These are phyloP conservation scores for Hylyphantes graminicola DNA, from an alignment of 1,140 invertebrate genomes.

Conservation along the genomic window DNA sequence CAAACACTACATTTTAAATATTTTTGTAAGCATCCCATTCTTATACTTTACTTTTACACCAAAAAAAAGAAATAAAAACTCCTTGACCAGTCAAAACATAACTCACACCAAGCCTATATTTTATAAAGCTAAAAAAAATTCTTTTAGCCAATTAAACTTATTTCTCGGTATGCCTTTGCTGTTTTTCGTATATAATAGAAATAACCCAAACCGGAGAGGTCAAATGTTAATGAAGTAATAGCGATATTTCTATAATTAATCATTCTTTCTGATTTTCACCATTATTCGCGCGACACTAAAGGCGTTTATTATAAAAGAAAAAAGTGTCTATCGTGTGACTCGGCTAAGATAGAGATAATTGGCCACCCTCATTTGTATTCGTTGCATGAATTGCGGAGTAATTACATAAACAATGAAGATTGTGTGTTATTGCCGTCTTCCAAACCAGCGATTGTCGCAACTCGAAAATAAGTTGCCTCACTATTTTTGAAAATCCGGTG, in stretches of 20 bases:
- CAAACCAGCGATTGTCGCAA: slow-evolving; percentile 24
- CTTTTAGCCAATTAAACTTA: slow-evolving; percentile 50
- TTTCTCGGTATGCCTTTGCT: slow-evolving; percentile 25
- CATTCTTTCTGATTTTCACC: slow-evolving; percentile 55
- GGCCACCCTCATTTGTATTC: slow-evolving; percentile 50
- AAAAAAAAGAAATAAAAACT: too few species aligned
- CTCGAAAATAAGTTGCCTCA: background rate
- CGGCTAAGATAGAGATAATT: slow-evolving; percentile 33
- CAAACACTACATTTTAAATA: too few species aligned
- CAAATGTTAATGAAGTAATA: slow-evolving; percentile 60
- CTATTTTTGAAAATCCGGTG: slow-evolving; percentile 19
- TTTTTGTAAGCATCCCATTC: too few species aligned
- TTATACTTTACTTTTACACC: too few species aligned
- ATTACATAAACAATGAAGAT: slow-evolving; percentile 59
- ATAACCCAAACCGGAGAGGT: slow-evolving; percentile 24
- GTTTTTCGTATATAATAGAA: slow-evolving; percentile 24
- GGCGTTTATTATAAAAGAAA: slow-evolving; percentile 54
- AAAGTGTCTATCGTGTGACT: slow-evolving; percentile 46
- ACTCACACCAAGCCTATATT: background rate
- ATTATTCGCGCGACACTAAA: slow-evolving; percentile 57
- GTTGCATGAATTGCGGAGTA: slow-evolving; percentile 36
- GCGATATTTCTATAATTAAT: slow-evolving; percentile 59
- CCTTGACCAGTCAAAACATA: background rate
- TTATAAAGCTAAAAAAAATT: slow-evolving; percentile 21
- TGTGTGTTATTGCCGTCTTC: slow-evolving; percentile 48